Conservation (phyloP, 2,797 vertebrate genomes). For the Adrianichthys oophorus region DNA sequence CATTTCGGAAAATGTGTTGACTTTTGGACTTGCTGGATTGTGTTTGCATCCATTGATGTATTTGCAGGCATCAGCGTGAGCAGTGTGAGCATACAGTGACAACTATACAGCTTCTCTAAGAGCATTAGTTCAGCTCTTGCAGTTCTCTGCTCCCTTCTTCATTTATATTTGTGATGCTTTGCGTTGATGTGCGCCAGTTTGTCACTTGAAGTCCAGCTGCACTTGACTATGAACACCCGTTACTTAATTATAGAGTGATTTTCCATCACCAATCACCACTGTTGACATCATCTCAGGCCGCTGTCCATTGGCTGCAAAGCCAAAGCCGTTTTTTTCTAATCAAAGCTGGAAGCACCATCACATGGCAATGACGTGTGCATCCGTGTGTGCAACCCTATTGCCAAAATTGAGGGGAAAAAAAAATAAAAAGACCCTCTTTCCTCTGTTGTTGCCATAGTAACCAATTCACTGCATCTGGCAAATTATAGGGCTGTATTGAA, state of each 20-base stretch:
- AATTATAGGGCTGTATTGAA: slow-evolving; percentile 76
- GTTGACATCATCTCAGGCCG: slow-evolving; percentile 18
- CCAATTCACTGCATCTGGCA: slow-evolving; percentile 75
- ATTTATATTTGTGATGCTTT: slow-evolving; percentile 20
- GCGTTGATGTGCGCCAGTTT: slow-evolving; percentile 3
- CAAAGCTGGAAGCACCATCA: slow-evolving; percentile 25
- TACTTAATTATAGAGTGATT: slow-evolving; percentile 20
- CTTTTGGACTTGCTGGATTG: slow-evolving; percentile 18
- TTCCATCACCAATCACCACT: slow-evolving; percentile 18
- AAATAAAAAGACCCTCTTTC: slow-evolving; percentile 51
- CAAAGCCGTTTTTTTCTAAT: slow-evolving; percentile 9
- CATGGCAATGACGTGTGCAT: slow-evolving; percentile 26
- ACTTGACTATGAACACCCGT: slow-evolving; percentile 7
- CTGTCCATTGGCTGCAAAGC: slow-evolving; percentile 37
- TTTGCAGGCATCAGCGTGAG: neutral
- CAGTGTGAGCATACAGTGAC: slow-evolving; percentile 26
- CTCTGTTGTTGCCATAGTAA: slow-evolving; percentile 76
- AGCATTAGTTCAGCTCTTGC: slow-evolving; percentile 43
- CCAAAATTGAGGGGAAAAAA: slow-evolving; percentile 66
- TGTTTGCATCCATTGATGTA: slow-evolving; percentile 14
- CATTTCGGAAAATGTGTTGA: slow-evolving; percentile 51
- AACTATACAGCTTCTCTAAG: slow-evolving; percentile 47
- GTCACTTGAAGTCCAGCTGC: slow-evolving; percentile 19
- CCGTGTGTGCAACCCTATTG: slow-evolving; percentile 36
- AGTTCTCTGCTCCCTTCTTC: slow-evolving; percentile 29